phyloP scores from a whole-genome alignment of 2,888 invertebrate genomes.

The Drosophila koepferae region DNA sequence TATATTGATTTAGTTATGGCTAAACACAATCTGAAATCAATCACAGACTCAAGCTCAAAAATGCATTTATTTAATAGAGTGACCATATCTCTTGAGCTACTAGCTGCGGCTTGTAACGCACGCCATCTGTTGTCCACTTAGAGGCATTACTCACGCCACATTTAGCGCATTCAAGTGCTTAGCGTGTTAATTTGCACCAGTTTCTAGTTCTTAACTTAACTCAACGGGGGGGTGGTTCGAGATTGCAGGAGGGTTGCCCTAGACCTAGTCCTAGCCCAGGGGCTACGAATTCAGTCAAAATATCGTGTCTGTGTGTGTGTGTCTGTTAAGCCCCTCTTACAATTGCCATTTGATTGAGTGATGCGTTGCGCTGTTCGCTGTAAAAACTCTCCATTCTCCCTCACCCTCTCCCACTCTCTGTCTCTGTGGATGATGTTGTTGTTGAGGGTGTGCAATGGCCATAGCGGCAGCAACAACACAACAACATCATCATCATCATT shows the following conservation, averaged over 20 bases:
- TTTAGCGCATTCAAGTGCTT: slow-evolving; percentile 83
- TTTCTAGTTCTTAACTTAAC: slow-evolving; percentile 16
- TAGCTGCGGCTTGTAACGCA: slow-evolving; percentile 72
- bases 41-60: neutral
- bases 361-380: slow-evolving; percentile 54
- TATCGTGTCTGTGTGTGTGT: neutral
- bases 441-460: slow-evolving; percentile 45
- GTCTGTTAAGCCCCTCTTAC: slow-evolving; percentile 71
- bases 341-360: slow-evolving; percentile 84
- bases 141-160: slow-evolving; percentile 83
- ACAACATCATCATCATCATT: slow-evolving; percentile 22
- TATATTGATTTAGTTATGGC: neutral
- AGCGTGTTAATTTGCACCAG: slow-evolving; percentile 84
- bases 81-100: neutral
- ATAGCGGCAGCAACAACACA: slow-evolving; percentile 3
- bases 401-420: slow-evolving; percentile 4
- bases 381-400: slow-evolving; percentile 1
- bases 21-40: no score
- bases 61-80: neutral
- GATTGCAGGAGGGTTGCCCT: slow-evolving; percentile 8
- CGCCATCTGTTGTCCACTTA: slow-evolving; percentile 77
- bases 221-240: slow-evolving; percentile 3
- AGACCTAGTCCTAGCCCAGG: slow-evolving; percentile 17
- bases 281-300: slow-evolving; percentile 15
- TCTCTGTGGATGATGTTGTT: slow-evolving; percentile 48